Base-by-base conservation (phyloP, 2,113 vertebrate species). In the Glaucomys volans region DNA sequence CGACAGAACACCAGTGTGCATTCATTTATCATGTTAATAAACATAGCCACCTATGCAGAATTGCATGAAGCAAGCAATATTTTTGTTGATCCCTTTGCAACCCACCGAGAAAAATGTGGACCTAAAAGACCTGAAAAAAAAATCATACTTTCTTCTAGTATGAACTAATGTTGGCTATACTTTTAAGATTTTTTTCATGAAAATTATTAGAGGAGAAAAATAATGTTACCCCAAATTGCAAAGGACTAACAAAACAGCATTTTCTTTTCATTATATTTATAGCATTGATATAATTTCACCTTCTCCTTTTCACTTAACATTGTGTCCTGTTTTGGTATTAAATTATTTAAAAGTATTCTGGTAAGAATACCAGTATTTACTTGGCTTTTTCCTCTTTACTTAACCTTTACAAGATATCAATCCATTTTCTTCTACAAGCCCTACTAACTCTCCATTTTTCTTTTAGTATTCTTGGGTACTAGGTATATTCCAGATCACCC, bases 131-230 rank as follows among this genome's bases (percentile, higher is more conserved):
- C 4, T 42, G 24, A 62, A 62, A 57, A 75, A 71, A 90, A 80
- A 6, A 82, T 52, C 40, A 62, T 52, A 86, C 72, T 90, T 89
- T 85, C 57, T 86, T 35, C 11, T 44, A 71, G 10, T 86, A 16
- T 52, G 7, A 92, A 81, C 52, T 72, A 94, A 92, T 64, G 16
- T 20, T 69, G 37, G 17, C 13, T 83, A 71, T 71, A 67, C n/a
- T 90, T 89, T 90, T 32, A 86, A 90, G 37, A 92, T 17, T 52
- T 88, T 52, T 75, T 35, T 20, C 22, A 82, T 5, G 57, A 81
- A 93, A 83, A 76, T 17, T 74, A 54, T n/a, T 89, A 72, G 13
- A 75, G 12, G 12, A 95, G 32, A 91, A 96, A 95, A 94, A 91
- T 44, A 88, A 74, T 1, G 42, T 76, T 79, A 92, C 10, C n/a